Conservation (phyloP, 2,888 invertebrate genomes). For the Drosophila tripunctata region DNA sequence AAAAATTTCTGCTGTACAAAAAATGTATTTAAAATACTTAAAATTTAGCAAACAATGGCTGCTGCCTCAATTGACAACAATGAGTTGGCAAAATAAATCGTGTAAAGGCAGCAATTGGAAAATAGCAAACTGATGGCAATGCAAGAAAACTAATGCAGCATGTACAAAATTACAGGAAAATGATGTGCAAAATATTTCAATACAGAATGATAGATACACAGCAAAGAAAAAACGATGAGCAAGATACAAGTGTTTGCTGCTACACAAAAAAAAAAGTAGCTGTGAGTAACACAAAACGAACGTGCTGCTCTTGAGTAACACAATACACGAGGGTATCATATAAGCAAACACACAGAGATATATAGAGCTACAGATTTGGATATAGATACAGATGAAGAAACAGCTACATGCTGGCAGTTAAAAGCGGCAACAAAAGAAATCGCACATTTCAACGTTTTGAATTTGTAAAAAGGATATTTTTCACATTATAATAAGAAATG, state of each 20-base stretch:
- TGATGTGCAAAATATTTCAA: conserved; percentile 72
- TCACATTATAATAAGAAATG: conserved; percentile 80
- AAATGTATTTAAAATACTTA: neutral
- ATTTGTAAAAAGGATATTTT: conserved; percentile 79
- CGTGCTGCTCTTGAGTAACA: conserved; percentile 55
- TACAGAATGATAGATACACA: conserved; percentile 59
- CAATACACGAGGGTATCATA: conserved; percentile 57
- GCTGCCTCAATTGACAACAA: conserved; percentile 21
- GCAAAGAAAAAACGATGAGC: neutral
- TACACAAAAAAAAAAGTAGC: neutral
- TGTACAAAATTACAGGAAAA: conserved; percentile 60
- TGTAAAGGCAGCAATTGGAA: neutral
- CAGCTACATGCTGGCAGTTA: conserved; percentile 44
- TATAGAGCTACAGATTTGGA: neutral
- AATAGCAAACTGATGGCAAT: conserved; percentile 2
- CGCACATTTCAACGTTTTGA: conserved; percentile 74
- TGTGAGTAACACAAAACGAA: conserved; percentile 55
- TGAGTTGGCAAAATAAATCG: conserved; percentile 45
- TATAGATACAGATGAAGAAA: neutral
- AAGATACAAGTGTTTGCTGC: neutral
- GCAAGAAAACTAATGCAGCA: conserved; percentile 30
- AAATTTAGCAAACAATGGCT: conserved; percentile 1
- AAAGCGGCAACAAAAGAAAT: conserved; percentile 72
- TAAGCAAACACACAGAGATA: conserved; percentile 1
- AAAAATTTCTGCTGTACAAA: neutral